Percentiles rank a stretch among this genome's conserved stretches.
These are phyloP conservation scores for Anarsia innoxiella DNA, from an alignment of 2,888 invertebrate genomes.

Conservation along the genomic window DNA sequence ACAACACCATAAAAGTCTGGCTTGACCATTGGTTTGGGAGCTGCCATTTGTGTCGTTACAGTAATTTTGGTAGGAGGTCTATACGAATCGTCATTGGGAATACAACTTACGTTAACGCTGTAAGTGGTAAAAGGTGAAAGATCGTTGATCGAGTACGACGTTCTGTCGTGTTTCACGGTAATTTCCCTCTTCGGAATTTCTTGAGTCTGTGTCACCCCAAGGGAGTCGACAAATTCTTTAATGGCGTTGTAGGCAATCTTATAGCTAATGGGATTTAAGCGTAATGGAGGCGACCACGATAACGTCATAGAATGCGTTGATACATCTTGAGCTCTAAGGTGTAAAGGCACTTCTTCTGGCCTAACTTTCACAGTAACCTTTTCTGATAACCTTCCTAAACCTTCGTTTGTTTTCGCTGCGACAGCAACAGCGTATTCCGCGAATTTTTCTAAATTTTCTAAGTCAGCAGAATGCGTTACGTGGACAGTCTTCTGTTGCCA, in stretches of 20 bases:
- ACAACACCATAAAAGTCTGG: conserved; percentile 95
- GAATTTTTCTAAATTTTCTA: conserved; percentile 91
- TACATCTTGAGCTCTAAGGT: conserved; percentile 90
- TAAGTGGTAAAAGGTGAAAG: conserved; percentile 95
- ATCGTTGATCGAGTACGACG: conserved; percentile 87
- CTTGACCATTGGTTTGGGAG: conserved; percentile 96
- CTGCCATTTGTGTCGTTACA: conserved; percentile 97
- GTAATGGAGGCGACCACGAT: conserved; percentile 92
- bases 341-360: conserved; percentile 94
- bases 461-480: conserved; percentile 91
- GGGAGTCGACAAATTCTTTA: conserved; percentile 95
- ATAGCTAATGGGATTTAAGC: conserved; percentile 91
- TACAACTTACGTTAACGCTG: conserved; percentile 93
- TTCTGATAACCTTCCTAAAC: conserved; percentile 90
- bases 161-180: conserved; percentile 80
- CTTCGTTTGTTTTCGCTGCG: conserved; percentile 86
- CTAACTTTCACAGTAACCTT: conserved; percentile 92
- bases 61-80: conserved; percentile 94
- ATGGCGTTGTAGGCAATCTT: conserved; percentile 94
- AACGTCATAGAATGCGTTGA: conserved; percentile 96
- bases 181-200: conserved; percentile 84
- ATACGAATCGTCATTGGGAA: conserved; percentile 88
- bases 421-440: conserved; percentile 94
- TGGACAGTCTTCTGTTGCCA: conserved; percentile 92
- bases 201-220: conserved; percentile 93